Evolutionary conservation across 1,140 invertebrate genomes (phyloP), one percentile per base, ranked within the genome.

Genomic region (Trachelipus rathkii): DNA sequence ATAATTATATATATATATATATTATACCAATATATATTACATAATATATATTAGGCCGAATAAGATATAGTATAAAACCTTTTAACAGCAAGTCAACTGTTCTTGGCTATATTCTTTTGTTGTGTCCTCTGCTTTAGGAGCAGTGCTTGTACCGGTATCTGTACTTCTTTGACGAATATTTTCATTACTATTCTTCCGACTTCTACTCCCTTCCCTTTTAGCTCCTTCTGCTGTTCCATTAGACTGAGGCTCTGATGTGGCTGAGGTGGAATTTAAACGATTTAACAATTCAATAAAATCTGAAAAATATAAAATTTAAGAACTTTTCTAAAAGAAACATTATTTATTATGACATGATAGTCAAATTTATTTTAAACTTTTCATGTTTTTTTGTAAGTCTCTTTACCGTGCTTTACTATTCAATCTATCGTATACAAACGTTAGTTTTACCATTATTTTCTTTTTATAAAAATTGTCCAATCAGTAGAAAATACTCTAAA

Each of bases 281-380:
- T 44, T 43, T 13, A 72, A 43, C 3, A 45, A 33, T 72, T 19
- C n/a, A 44, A 43, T 21, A n/a, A 74, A 33, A 74, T 43, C 19
- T 60, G 11, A 11, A 60, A 24, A 1, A 46, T 15, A 60, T 33
- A 60, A 23, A 11, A 67, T 24, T 33, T 1, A 74, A 67, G 44
- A 43, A 7, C 3, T 44, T 21, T 73, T n/a, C n/a, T n/a, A 21
- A 43, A 73, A 9, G 44, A 33, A 4, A 50, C 10, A n/a, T 8
- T 9, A 67, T 10, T 6, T 43, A 43, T 3, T 7, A 60, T 78
- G 44, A 44, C 60, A 68, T 77, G 11, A 68, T 10, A 77, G 24
- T 44, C 8, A 46, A n/a, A 33, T 6, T 6, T 33, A 1, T 33
- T 33, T 33, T 33, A 33, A 3, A 33, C 33, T 3, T 33, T 33